Conservation (phyloP, 1,140 invertebrate species). For the Heliconius hewitsoni region DNA sequence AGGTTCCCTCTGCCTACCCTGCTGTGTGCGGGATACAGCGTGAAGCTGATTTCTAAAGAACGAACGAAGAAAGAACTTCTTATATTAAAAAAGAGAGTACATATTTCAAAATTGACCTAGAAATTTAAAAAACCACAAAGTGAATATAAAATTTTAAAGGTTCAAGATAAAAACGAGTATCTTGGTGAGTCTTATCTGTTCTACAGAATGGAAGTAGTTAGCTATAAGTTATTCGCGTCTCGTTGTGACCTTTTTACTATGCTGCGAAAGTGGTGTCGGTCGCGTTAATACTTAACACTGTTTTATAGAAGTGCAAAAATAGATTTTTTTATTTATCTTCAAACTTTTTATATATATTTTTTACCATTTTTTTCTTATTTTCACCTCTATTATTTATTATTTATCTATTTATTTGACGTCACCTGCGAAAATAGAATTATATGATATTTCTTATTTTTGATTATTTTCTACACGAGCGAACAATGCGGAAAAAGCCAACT, state of each 20-base stretch:
- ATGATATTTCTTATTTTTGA: too few species aligned
- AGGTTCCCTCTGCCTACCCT: too few species aligned
- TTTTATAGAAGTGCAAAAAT: background rate
- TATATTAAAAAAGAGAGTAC: too few species aligned
- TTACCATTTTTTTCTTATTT: background rate
- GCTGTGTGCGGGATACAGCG: too few species aligned
- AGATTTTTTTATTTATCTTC: background rate
- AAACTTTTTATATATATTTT: background rate
- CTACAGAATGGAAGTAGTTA: slow-evolving; percentile 9
- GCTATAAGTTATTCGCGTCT: slow-evolving; percentile 1
- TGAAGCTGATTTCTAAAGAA: too few species aligned
- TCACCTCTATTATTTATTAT: background rate
- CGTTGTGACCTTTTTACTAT: slow-evolving; percentile 7
- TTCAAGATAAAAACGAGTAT: background rate
- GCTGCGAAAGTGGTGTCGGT: background rate
- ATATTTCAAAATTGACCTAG: background rate
- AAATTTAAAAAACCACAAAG: background rate
- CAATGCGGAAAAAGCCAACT: too few species aligned
- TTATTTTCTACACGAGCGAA: too few species aligned
- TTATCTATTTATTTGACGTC: too few species aligned
- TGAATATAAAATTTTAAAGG: background rate
- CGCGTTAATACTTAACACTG: slow-evolving; percentile 4
- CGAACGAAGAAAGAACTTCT: too few species aligned
- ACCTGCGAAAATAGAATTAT: too few species aligned
- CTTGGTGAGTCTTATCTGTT: background rate